phyloP scores from a whole-genome alignment of 2,888 invertebrate genomes.

The Acronicta psi region DNA sequence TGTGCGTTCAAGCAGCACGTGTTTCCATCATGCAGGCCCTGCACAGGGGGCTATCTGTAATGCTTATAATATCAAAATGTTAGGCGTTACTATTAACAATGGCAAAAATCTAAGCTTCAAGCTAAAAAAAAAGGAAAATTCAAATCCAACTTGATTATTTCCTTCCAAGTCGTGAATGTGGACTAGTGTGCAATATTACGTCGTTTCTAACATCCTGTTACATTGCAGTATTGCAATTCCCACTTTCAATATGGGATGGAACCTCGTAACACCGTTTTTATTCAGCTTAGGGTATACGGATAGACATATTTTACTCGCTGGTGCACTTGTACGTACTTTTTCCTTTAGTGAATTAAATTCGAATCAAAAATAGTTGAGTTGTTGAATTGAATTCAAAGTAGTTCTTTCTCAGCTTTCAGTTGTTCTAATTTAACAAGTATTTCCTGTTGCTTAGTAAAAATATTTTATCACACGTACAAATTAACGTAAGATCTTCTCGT shows the following conservation, averaged over 20 bases:
- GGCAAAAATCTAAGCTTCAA: too few relatives aligned
- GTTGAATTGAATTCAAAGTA: background rate
- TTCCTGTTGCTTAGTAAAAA: too few relatives aligned
- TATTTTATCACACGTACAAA: too few relatives aligned
- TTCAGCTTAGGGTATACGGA: constrained; percentile 13
- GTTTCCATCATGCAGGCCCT: too few relatives aligned
- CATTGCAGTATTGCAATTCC: constrained; percentile 41
- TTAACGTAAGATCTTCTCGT: too few relatives aligned
- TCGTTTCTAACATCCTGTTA: constrained; percentile 15
- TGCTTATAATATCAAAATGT: too few relatives aligned
- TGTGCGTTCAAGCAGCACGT: too few relatives aligned
- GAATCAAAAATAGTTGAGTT: background rate
- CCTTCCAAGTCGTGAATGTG: constrained; percentile 10
- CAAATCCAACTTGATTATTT: constrained; percentile 13
- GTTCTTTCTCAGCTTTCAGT: too few relatives aligned
- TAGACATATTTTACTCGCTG: background rate
- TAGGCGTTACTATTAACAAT: too few relatives aligned
- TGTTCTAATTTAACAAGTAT: too few relatives aligned
- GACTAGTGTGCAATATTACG: constrained; percentile 28
- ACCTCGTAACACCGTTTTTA: constrained; percentile 22
- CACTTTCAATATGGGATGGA: constrained; percentile 37
- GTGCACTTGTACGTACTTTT: background rate
- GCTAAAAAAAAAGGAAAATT: constrained; percentile 1
- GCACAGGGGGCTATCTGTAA: too few relatives aligned
- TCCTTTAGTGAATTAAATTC: background rate